Conservation (phyloP, 2,113 vertebrate genomes). For the Amazona guildingii region DNA sequence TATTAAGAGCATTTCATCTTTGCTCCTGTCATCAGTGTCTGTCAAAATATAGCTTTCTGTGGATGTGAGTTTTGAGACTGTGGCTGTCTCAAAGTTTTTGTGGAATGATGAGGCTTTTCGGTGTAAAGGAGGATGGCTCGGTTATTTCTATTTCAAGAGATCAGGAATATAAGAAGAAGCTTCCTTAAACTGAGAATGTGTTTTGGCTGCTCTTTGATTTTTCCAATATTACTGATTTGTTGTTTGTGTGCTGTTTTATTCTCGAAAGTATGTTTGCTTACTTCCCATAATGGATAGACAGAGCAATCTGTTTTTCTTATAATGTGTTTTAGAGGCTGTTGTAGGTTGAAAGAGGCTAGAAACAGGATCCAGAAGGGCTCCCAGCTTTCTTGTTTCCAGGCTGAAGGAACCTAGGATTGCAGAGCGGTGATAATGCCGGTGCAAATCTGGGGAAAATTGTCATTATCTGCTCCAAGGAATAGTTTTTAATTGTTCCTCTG, state of each 20-base stretch:
- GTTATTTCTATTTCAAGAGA: not conserved
- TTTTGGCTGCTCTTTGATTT: conserved; percentile 22
- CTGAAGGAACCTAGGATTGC: not conserved
- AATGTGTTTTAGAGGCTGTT: not conserved
- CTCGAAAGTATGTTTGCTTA: conserved; percentile 20
- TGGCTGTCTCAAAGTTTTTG: conserved; percentile 4
- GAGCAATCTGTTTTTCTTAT: not conserved
- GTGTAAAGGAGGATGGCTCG: not conserved
- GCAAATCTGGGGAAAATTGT: not conserved
- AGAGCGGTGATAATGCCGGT: not conserved
- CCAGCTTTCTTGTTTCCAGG: not conserved
- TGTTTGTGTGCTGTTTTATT: conserved; percentile 14
- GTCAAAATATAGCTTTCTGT: conserved; percentile 44
- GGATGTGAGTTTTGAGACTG: conserved; percentile 30
- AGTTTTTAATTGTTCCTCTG: conserved; percentile 9
- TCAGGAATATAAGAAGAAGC: not conserved
- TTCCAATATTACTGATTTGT: not conserved
- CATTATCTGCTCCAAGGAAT: not conserved
- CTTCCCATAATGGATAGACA: not conserved
- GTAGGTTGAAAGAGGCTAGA: not conserved
- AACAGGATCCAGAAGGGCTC: not conserved
- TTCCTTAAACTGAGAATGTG: conserved; percentile 20
- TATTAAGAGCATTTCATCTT: conserved; percentile 20
- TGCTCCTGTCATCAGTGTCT: conserved; percentile 12
- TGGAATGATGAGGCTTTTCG: not conserved